Conservation (phyloP, 2,888 invertebrate species). For the Mimumesa dahlbomi region DNA sequence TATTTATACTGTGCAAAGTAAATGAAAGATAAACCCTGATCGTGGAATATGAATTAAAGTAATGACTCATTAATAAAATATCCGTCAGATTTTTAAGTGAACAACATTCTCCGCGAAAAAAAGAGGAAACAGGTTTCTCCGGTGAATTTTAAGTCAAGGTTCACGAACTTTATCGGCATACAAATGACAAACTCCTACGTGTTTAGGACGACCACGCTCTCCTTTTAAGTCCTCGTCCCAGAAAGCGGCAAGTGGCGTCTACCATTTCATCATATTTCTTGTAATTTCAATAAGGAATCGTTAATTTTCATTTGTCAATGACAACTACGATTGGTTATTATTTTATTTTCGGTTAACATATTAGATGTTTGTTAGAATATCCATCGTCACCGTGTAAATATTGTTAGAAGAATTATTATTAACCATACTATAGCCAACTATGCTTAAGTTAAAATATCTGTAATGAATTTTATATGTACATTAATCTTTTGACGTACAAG, state of each 20-base stretch:
- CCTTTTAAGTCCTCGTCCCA: constrained; percentile 49
- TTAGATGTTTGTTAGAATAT: no score
- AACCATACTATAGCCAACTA: no score
- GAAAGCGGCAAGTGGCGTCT: constrained; percentile 19
- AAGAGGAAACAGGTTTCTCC: background rate
- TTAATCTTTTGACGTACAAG: no score
- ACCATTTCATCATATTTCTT: constrained; percentile 16
- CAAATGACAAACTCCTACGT: constrained; percentile 37
- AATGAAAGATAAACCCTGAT: background rate
- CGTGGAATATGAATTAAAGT: no score
- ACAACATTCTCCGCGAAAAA: no score
- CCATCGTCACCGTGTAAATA: no score
- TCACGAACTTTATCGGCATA: constrained; percentile 15
- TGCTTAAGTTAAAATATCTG: no score
- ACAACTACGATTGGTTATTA: background rate
- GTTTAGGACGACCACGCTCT: constrained; percentile 39
- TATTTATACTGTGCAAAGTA: background rate
- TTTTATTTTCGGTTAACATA: no score
- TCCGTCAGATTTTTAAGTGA: no score
- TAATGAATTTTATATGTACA: no score
- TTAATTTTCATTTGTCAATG: constrained; percentile 15
- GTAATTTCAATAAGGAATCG: constrained; percentile 28
- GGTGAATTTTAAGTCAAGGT: background rate
- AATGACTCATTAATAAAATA: no score
- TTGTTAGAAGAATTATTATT: no score